Conservation (phyloP, 1,140 invertebrate genomes). For the Achroia grisella region DNA sequence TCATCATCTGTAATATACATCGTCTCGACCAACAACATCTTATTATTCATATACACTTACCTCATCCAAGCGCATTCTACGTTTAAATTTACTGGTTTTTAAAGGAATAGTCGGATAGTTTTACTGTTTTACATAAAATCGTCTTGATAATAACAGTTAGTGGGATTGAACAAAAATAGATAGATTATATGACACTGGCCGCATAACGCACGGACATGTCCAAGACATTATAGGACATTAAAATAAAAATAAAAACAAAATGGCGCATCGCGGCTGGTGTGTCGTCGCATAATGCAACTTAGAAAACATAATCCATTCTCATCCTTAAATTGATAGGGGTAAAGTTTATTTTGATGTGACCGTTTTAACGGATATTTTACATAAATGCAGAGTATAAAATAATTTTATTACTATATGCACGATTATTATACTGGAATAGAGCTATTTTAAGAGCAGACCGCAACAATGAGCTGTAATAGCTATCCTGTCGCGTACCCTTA, state of each 20-base stretch:
- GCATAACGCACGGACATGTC: slow-evolving; percentile 30
- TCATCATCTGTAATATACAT: too few species aligned
- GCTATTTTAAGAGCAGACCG: slow-evolving; percentile 33
- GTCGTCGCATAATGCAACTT: slow-evolving; percentile 14
- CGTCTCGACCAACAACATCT: too few species aligned
- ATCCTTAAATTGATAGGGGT: slow-evolving; percentile 6
- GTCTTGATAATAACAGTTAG: too few species aligned
- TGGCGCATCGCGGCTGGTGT: slow-evolving; percentile 14
- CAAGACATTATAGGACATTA: slow-evolving; percentile 4
- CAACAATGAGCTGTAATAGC: slow-evolving; percentile 28
- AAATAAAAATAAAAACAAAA: slow-evolving; percentile 20
- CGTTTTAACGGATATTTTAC: slow-evolving; percentile 14
- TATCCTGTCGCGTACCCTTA: background rate
- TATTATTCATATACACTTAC: too few species aligned
- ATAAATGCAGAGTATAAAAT: slow-evolving; percentile 20
- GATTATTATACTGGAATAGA: slow-evolving; percentile 26
- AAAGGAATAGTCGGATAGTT: too few species aligned
- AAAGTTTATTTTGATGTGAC: slow-evolving; percentile 10
- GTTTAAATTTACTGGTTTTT: too few species aligned
- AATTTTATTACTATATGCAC: slow-evolving; percentile 34
- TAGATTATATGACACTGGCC: background rate
- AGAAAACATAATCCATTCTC: slow-evolving; percentile 6
- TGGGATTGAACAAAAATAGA: too few species aligned
- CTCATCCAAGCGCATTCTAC: too few species aligned
- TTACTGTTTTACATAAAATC: too few species aligned